Base-by-base conservation (phyloP, 2,888 invertebrate species). In the Drosophila suboccidentalis region DNA sequence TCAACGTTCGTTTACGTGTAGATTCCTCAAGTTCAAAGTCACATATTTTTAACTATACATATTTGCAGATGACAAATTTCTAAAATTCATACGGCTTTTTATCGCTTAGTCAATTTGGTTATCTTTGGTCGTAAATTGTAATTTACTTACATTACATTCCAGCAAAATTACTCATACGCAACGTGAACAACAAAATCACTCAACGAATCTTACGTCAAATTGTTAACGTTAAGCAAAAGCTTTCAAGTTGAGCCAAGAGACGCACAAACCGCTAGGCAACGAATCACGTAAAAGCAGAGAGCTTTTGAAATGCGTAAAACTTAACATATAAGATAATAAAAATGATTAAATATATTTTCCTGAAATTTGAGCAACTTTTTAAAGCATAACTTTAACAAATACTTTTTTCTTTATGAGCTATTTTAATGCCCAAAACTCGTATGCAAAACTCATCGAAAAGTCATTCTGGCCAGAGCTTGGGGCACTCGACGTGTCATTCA, bases 101-200 rank as follows among this genome's bases (percentile, higher is more conserved):
- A 44, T 57, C 41, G 41, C 26, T 51, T 62, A 57, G 46, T 59
- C 60, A 70, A 44, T 32, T 22, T 10, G 44, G 32, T 77, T 78
- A 73, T 73, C 73, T 62, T 5, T 19, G 59, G 13, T 50, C 43
- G 43, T 55, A 34, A 57, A 36, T 47, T 60, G 32, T 54, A 44
- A 49, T 57, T 59, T 26, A 50, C 43, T 22, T 50, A 47, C 22
- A 41, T 65, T 55, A 29, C 46, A 54, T 67, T 59, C 32, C 34
- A 26, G 22, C 55, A 36, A 60, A 59, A 82, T 78, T 70, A 80
- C 83, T 78, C 83, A 81, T 81, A 84, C 79, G 87, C 77, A 73
- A 38, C 11, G 80, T 59, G n/a, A 10, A n/a, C 67, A 55, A 53
- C 6, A 10, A 66, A 62, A 26, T 62, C 68, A 75, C 80, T 79